Evolutionary conservation across 2,888 invertebrate species (phyloP).

Genomic region (Crocallis elinguaria): DNA sequence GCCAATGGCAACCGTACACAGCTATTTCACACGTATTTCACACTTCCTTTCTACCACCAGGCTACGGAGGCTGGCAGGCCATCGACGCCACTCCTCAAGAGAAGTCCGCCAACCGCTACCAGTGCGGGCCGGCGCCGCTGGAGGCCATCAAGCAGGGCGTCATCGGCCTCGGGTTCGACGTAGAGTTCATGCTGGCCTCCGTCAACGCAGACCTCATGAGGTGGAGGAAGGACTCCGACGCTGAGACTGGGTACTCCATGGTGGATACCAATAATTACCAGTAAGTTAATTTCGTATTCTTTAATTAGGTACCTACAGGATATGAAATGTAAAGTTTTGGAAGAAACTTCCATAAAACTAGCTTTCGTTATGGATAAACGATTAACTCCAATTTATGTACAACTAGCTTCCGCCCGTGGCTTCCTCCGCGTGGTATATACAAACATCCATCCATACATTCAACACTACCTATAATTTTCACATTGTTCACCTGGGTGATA

Average conservation of each 20-base stretch:
- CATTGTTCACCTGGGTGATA: too few species aligned
- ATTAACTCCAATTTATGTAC: too few species aligned
- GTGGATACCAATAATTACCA: conserved; percentile 90
- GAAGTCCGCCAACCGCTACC: conserved; percentile 88
- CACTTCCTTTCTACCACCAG: conserved; percentile 56
- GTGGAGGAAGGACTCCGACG: conserved; percentile 88
- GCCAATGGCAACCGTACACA: too few species aligned
- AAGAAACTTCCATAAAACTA: too few species aligned
- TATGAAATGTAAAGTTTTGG: too few species aligned
- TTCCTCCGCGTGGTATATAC: too few species aligned
- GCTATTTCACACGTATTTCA: too few species aligned
- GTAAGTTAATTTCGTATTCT: conserved; percentile 71
- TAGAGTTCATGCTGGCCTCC: conserved; percentile 91
- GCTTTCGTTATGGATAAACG: too few species aligned
- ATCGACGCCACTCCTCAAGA: conserved; percentile 95
- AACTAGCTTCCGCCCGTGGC: too few species aligned
- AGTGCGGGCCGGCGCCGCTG: conserved; percentile 92
- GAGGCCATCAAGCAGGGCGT: conserved; percentile 91
- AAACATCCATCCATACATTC: too few species aligned
- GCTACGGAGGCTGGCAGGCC: conserved; percentile 96
- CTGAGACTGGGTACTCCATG: conserved; percentile 87
- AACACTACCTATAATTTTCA: too few species aligned
- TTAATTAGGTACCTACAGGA: neutral
- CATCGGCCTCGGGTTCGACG: conserved; percentile 90
- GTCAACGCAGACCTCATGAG: conserved; percentile 93